Conservation (phyloP, 2,888 invertebrate species). For the Aspidapion aeneum region DNA sequence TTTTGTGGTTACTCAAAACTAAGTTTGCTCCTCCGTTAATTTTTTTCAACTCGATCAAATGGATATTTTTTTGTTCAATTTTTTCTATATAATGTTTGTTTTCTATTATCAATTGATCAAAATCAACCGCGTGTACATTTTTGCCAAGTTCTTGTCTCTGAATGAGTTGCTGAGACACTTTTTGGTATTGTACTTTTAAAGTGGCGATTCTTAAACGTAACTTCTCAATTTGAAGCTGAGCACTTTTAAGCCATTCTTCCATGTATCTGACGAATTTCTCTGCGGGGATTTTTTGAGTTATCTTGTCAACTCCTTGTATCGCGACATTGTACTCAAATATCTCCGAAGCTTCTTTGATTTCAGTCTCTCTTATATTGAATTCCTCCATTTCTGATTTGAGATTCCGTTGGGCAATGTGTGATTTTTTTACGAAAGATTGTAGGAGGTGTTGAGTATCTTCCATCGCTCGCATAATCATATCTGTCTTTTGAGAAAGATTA, state of each 20-base stretch:
- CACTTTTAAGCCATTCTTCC: conserved; percentile 57
- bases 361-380: conserved; percentile 50
- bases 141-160: conserved; percentile 58
- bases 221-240: conserved; percentile 56
- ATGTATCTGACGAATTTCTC: conserved; percentile 55
- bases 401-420: conserved; percentile 27
- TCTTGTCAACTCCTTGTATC: conserved; percentile 45
- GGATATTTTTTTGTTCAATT: conserved; percentile 55
- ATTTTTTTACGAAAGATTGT: conserved; percentile 28
- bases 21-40: conserved; percentile 56
- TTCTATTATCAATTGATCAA: conserved; percentile 60
- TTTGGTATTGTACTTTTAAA: conserved; percentile 52
- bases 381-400: conserved; percentile 47
- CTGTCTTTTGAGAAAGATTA: conserved; percentile 32
- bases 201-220: conserved; percentile 56
- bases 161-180: conserved; percentile 53
- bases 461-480: conserved; percentile 33
- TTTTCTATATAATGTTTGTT: conserved; percentile 51
- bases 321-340: conserved; percentile 53
- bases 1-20: conserved; percentile 54
- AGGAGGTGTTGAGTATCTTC: conserved; percentile 31
- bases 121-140: conserved; percentile 58
- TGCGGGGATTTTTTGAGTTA: conserved; percentile 60
- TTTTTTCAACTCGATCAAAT: conserved; percentile 55
- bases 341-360: conserved; percentile 50